Base-by-base conservation (phyloP, 2,888 invertebrate species). In the Orchesella flavescens region DNA sequence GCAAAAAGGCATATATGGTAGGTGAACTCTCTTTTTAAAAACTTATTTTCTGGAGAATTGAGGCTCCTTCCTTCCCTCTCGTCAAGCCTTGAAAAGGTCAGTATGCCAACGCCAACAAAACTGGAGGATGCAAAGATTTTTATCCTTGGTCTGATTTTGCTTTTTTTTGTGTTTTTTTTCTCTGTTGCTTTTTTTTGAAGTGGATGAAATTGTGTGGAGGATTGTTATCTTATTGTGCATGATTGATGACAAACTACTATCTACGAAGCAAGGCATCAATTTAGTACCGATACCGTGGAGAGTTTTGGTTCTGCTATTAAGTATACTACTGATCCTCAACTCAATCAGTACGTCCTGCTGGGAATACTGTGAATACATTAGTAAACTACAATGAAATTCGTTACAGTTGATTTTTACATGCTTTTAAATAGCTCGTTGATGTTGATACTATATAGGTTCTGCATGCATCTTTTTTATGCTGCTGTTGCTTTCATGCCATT, bases 51-150 rank as follows among this genome's bases (percentile, higher is more conserved):
- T 24, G 24, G 63, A 63, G 17, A 34, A 59, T 19, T 59, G 59
- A 59, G 17, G 4, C 19, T 19, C n/a, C 53, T 61, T 61, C 57
- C 5, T 44, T 71, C 1, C 1, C 24, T 7, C 23, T 19, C 44
- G 44, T n/a, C 46, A 19, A 55, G 66, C 76, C 76, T 76, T 76
- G 76, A 76, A 76, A 76, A 76, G 76, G 76, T 76, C 76, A 76
- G 68, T 68, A 68, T 53, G 75, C 53, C 46, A 75, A 15, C 34
- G 13, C 17, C 21, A 53, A 53, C 53, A 4, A n/a, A 7, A 34
- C 34, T 34, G 34, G 34, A 34, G 34, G 34, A 34, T 34, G 34
- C 34, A 34, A 34, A 9, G 15, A 49, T 17, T 15, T 13, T 9
- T 69, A 71, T n/a, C 71, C 57, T 72, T 72, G 72, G 13, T 5